phyloP scores from a whole-genome alignment of 2,888 invertebrate species.

The Bedellia somnulentella region DNA sequence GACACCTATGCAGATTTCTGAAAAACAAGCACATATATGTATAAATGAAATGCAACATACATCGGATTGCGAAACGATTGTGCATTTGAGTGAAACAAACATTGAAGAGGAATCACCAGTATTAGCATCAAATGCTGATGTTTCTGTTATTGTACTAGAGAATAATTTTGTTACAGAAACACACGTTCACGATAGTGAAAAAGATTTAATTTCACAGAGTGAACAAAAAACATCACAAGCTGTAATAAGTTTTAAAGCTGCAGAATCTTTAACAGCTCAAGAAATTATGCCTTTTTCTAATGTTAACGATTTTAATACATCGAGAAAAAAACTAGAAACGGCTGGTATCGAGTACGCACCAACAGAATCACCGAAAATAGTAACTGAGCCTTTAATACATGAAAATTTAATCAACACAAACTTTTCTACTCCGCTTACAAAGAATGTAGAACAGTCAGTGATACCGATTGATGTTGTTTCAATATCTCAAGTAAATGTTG shows the following conservation, averaged over 20 bases:
- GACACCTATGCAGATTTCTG: constrained; percentile 36
- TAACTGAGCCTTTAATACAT: constrained; percentile 62
- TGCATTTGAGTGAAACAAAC: constrained; percentile 61
- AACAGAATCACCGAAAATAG: constrained; percentile 65
- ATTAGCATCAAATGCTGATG: constrained; percentile 36
- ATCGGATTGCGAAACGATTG: constrained; percentile 57
- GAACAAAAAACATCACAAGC: constrained; percentile 57
- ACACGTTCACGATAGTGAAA: constrained; percentile 69
- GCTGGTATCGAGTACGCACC: constrained; percentile 47
- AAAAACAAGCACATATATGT: constrained; percentile 61
- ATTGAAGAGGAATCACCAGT: constrained; percentile 44
- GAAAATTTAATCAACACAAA: constrained; percentile 63
- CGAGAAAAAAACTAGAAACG: constrained; percentile 45
- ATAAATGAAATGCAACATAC: constrained; percentile 65
- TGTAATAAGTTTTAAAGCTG: constrained; percentile 58
- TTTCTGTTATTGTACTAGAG: constrained; percentile 57
- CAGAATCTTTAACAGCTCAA: constrained; percentile 63
- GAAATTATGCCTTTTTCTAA: constrained; percentile 49
- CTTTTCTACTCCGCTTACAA: constrained; percentile 21
- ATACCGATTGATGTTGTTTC: constrained; percentile 64
- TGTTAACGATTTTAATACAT: constrained; percentile 46
- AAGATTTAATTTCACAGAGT: constrained; percentile 46
- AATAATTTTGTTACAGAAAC: constrained; percentile 61
- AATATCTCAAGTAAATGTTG: constrained; percentile 62
- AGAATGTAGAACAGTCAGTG: constrained; percentile 42